Evolutionary conservation across 2,888 invertebrate species (phyloP).

Genomic region (Dryobota labecula): DNA sequence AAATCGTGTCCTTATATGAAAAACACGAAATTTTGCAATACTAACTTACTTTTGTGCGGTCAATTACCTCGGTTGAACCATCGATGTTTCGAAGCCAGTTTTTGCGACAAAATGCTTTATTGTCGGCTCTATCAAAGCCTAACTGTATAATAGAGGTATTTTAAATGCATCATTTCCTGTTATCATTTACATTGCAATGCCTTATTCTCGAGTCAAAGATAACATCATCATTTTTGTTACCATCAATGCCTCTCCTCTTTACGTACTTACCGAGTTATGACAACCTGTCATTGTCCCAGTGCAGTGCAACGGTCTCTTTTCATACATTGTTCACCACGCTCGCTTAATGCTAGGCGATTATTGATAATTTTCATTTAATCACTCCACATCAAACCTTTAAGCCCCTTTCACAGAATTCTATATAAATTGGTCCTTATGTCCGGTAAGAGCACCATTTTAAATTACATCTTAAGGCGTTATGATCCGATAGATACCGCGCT

Average conservation of each 20-base stretch:
- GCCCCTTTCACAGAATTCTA: neutral
- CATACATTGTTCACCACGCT: neutral
- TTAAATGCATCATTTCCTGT: conserved; percentile 35
- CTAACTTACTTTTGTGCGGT: conserved; percentile 47
- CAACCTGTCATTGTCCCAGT: neutral
- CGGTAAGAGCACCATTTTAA: neutral
- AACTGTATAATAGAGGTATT: conserved; percentile 10
- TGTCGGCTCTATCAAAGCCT: conserved; percentile 26
- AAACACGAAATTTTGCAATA: conserved; percentile 53
- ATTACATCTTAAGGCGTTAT: no score
- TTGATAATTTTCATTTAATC: neutral
- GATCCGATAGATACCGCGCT: no score
- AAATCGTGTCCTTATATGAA: conserved; percentile 51
- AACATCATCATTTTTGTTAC: neutral
- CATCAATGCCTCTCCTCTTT: neutral
- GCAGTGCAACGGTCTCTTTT: no score
- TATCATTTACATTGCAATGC: conserved; percentile 9
- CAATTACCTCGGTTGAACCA: conserved; percentile 48
- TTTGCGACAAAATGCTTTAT: conserved; percentile 56
- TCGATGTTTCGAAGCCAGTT: conserved; percentile 47
- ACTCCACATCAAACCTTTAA: neutral
- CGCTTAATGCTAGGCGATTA: no score
- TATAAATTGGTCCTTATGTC: neutral
- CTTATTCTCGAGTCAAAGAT: neutral
- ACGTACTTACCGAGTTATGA: neutral